A percentile compares a stretch with the other conserved stretches of the same genome.
phyloP scores from a whole-genome alignment of 1,140 invertebrate genomes.

The Lepidurus apus region DNA sequence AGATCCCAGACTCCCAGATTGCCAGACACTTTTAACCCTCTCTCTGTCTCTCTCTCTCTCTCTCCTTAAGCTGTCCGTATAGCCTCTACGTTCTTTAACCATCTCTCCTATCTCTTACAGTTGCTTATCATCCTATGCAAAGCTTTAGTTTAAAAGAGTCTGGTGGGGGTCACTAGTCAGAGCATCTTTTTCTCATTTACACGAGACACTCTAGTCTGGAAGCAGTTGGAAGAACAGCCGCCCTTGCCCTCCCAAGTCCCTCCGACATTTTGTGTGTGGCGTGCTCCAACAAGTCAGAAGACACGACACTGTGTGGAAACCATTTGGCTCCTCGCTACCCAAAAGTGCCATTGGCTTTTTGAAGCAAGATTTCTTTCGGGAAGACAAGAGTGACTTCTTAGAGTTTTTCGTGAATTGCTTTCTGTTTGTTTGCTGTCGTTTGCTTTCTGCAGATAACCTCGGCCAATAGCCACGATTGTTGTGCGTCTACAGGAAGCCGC shows the following conservation, averaged over 20 bases:
- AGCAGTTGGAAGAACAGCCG: not conserved
- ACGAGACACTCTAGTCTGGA: not conserved
- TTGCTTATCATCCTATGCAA: constrained; percentile 11
- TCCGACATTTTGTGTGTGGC: not conserved
- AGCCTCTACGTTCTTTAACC: not conserved
- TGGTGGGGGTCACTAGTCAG: not conserved
- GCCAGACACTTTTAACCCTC: constrained; percentile 25
- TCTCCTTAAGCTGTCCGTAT: not conserved
- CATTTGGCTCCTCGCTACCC: too few relatives aligned
- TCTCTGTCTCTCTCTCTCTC: constrained; percentile 25
- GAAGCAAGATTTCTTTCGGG: too few relatives aligned
- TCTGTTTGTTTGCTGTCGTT: too few relatives aligned
- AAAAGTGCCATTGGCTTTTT: too few relatives aligned
- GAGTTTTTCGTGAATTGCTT: too few relatives aligned
- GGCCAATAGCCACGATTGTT: too few relatives aligned
- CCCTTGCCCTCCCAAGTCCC: not conserved
- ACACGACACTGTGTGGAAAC: not conserved
- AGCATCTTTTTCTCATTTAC: constrained; percentile 22
- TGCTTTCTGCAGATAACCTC: too few relatives aligned
- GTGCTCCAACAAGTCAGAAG: not conserved
- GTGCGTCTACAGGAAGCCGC: not conserved
- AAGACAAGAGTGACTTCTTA: too few relatives aligned
- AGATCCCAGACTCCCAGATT: not conserved
- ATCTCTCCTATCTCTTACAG: not conserved
- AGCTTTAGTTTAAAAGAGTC: constrained; percentile 14